Percentiles rank a stretch among this genome's conserved stretches.
Evolutionary conservation across 2,113 vertebrate genomes (phyloP).

Genomic region (Camelus dromedarius): DNA sequence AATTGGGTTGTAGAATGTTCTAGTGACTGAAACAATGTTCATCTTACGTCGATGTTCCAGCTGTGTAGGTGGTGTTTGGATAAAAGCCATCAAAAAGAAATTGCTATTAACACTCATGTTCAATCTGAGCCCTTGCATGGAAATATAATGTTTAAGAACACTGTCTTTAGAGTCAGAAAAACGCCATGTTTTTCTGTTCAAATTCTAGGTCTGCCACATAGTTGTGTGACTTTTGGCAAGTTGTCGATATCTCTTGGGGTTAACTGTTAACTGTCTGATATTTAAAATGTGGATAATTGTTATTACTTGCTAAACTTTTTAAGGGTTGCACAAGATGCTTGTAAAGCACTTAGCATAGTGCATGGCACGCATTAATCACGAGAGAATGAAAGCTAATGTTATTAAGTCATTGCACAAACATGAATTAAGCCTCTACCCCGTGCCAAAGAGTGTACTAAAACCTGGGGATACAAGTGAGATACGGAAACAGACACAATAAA

Average conservation of each 20-base stretch:
- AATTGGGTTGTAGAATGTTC: background rate
- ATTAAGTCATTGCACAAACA: conserved; percentile 10
- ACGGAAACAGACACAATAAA: background rate
- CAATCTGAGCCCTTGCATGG: background rate
- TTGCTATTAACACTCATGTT: background rate
- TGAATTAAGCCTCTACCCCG: background rate
- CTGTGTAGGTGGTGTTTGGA: background rate
- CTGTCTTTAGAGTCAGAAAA: background rate
- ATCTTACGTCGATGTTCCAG: background rate
- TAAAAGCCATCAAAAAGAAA: background rate
- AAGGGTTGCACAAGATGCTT: background rate
- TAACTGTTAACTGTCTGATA: conserved; percentile 22
- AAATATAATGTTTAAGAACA: background rate
- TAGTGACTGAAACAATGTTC: background rate
- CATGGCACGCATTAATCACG: background rate
- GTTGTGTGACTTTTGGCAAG: conserved; percentile 15
- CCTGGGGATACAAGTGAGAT: background rate
- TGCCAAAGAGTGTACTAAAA: background rate
- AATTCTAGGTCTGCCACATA: background rate
- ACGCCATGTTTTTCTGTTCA: background rate
- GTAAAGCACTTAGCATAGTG: background rate
- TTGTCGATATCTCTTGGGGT: background rate
- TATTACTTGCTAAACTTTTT: conserved; percentile 21
- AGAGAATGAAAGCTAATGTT: background rate
- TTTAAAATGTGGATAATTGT: conserved; percentile 16